A percentile compares a stretch with the other conserved stretches of the same genome.
Conservation (phyloP, 2,888 invertebrate species). For the Coelogynopora nodosa region DNA sequence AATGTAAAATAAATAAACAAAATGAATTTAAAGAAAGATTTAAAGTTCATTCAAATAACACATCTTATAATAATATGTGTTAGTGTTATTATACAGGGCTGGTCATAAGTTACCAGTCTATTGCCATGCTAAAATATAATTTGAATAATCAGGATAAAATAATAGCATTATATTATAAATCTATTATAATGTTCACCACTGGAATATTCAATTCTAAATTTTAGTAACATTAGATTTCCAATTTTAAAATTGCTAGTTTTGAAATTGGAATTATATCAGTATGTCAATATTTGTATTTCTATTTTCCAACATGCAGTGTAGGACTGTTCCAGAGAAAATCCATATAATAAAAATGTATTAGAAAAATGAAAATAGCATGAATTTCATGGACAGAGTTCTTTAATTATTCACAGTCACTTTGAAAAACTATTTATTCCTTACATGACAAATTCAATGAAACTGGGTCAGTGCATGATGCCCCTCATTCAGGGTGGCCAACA, state of each 20-base stretch:
- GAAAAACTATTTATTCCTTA: conserved; percentile 13
- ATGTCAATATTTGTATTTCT: not conserved
- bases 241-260: not conserved
- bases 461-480: not conserved
- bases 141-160: no score
- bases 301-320: not conserved
- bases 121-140: not conserved
- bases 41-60: no score
- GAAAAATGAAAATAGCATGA: no score
- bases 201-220: not conserved
- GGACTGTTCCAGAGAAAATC: conserved; percentile 22
- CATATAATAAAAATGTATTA: conserved; percentile 1
- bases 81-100: not conserved
- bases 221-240: not conserved
- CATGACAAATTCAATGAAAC: not conserved
- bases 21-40: no score
- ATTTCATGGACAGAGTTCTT: conserved; percentile 33
- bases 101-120: conserved; percentile 5
- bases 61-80: no score
- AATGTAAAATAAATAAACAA: no score
- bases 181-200: not conserved
- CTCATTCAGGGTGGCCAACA: not conserved
- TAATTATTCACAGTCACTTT: not conserved
- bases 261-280: not conserved
- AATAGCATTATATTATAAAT: not conserved